Base-by-base conservation (phyloP, 30 jellyfish, hydroid and myxozoan genomes). In the Aurelia sp. region DNA sequence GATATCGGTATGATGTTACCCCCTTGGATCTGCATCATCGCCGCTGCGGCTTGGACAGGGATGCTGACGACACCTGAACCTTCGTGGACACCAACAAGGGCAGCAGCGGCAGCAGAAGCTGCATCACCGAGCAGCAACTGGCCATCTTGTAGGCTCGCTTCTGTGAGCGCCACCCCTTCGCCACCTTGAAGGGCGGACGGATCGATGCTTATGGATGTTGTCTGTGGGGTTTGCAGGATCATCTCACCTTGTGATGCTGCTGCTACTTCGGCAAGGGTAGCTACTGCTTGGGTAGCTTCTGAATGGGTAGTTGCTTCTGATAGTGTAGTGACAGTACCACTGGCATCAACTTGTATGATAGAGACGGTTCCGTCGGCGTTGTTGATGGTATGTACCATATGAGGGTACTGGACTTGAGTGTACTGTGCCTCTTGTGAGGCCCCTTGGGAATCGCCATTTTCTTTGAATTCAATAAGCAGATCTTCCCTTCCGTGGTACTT, bases 11-110 rank as follows among this genome's bases (percentile, higher is more conserved):
- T 88, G 79, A 88, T 88, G 44, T 61, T 88, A 19, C 96, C 96
- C 4, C 98, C 98, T 72, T 92, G 98, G 13, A 92, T 92, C 90
- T 92, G 98, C 98, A 92, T 92, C 98, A 92, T 92, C 9, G 98
- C 98, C 8, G 98, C 98, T 0, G 98, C 98, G 0, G 98, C 96
- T 53, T 89, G 98, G 8, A 92, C 96, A 3, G 98, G 98, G 19
- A 92, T 92, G 67, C 97, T 87, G 66, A 92, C 98, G 6, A 92
- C 90, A 4, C 97, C 98, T 11, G 97, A 73, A 20, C 95, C 92
- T 52, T 91, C 92, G 22, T 91, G 97, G 50, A 91, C 97, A 3
- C 97, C 97, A 13, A 91, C 97, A 12, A 91, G 87, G 7, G 94
- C 94, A 33, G 97, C 97, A 30, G 97, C 97, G 1, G 97, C 97